A percentile compares a stretch with the other conserved stretches of the same genome.
phyloP scores from a whole-genome alignment of 1,140 invertebrate species.

The Drosophila prosaltans region DNA sequence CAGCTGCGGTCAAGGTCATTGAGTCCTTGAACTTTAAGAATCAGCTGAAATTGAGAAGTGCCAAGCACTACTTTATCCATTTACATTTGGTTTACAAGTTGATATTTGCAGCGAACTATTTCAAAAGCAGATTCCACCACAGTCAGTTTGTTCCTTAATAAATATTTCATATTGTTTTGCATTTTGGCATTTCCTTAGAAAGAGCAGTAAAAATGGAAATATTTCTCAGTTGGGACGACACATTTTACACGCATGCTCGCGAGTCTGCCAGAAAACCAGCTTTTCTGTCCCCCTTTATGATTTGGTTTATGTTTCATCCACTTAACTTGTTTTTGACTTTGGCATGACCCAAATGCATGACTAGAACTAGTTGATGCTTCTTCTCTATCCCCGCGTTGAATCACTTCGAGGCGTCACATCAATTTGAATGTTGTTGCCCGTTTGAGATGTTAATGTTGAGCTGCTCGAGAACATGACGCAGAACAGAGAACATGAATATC shows the following conservation, averaged over 20 bases:
- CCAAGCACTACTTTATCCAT: not conserved
- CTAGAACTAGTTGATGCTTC: not conserved
- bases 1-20: not conserved
- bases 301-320: slow-evolving; percentile 22
- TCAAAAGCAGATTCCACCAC: not conserved
- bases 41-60: slow-evolving; percentile 1
- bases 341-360: slow-evolving; percentile 57
- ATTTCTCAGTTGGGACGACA: not conserved
- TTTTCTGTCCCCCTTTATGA: not conserved
- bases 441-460: slow-evolving; percentile 52
- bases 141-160: slow-evolving; percentile 17
- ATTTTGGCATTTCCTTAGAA: slow-evolving; percentile 14
- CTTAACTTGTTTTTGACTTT: slow-evolving; percentile 15
- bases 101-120: not conserved
- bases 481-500: slow-evolving; percentile 42
- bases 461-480: slow-evolving; percentile 33
- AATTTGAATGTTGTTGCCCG: slow-evolving; percentile 55
- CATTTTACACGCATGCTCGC: slow-evolving; percentile 21
- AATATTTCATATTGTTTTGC: slow-evolving; percentile 4
- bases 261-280: slow-evolving; percentile 9
- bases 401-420: slow-evolving; percentile 37
- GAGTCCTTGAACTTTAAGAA: slow-evolving; percentile 13
- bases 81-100: not conserved
- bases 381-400: slow-evolving; percentile 6
- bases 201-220: slow-evolving; percentile 7